Evolutionary conservation across 2,113 vertebrate genomes (phyloP).

Genomic region (Centropus unirufus): DNA sequence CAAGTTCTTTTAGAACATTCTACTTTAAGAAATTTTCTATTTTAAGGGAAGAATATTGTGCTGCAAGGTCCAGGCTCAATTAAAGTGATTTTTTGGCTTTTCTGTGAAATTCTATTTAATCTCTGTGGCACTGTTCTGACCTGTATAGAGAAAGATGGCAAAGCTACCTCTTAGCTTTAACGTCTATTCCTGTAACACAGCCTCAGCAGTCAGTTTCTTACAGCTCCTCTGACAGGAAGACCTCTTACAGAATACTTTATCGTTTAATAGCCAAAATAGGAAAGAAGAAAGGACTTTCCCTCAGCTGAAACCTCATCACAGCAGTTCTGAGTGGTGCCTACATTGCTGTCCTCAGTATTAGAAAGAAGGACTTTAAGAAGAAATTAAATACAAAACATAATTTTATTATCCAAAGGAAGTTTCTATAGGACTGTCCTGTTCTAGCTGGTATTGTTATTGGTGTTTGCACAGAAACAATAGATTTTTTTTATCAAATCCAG

Average conservation of each 20-base stretch:
- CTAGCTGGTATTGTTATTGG: not conserved
- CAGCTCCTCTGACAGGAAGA: slow-evolving; percentile 3
- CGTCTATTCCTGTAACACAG: slow-evolving; percentile 22
- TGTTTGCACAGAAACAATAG: not conserved
- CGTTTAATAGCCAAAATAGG: slow-evolving; percentile 35
- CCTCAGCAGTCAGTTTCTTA: slow-evolving; percentile 46
- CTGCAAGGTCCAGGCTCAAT: slow-evolving; percentile 18
- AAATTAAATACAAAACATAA: not conserved
- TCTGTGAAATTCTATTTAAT: slow-evolving; percentile 52
- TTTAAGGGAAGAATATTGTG: slow-evolving; percentile 47
- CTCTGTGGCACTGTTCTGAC: slow-evolving; percentile 16
- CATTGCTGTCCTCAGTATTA: not conserved
- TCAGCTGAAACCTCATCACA: not conserved
- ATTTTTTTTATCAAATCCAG: not conserved
- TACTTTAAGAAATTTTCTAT: slow-evolving; percentile 36
- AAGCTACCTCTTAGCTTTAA: slow-evolving; percentile 17
- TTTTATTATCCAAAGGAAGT: not conserved
- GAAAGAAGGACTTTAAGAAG: not conserved
- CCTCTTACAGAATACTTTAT: not conserved
- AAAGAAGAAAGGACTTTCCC: slow-evolving; percentile 4
- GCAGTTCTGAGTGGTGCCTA: not conserved
- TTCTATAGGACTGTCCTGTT: not conserved
- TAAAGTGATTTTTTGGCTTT: slow-evolving; percentile 31
- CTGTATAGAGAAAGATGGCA: slow-evolving; percentile 33
- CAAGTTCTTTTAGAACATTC: slow-evolving; percentile 13